Base-by-base conservation (phyloP, 2,888 invertebrate genomes). In the Mylabris sibirica region DNA sequence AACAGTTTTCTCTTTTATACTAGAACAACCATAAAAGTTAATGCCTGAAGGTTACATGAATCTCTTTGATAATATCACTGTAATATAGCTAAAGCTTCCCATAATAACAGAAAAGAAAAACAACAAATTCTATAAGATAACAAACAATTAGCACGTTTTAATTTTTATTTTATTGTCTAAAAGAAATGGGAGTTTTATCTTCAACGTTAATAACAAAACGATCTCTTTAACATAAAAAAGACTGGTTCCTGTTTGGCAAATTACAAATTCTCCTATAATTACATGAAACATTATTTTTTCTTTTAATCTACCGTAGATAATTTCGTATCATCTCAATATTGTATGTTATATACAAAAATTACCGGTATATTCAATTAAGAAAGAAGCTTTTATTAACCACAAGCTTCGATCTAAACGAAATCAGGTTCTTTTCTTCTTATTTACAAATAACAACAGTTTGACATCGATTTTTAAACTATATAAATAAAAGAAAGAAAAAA, bases 1-100 rank as follows among this genome's bases (percentile, higher is more conserved):
- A 60, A 22, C 34, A 20, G 38, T 60, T 53, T 61, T 61, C 61
- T 61, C 61, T 30, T 34, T 14, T 61, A 38, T 60, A 60, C 12
- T 17, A 60, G 30, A 22, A 60, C 20, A 20, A 22, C 38, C 38
- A 61, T 61, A 61, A 61, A 61, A 34, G 35, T 61, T 38, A n/a
- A 20, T 20, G 61, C 38, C 61, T 26, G 14, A 22, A 35, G 60
- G 34, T 60, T 60, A 38, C 20, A 34, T 34, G 60, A 20, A 34
- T 38, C 22, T 17, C n/a, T 35, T n/a, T n/a, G 35, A 34, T 60
- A 38, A 35, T 60, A 60, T 60, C 60, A 22, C 17, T 17, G 24
- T 59, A 14, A 6, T 4, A 38, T n/a, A n/a, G n/a, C n/a, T 5
- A 14, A 34, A 20, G 20, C 20, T 30, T n/a, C 26, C 12, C 34